Conservation (phyloP, 2,797 vertebrate species). For the Erpetoichthys calabaricus region DNA sequence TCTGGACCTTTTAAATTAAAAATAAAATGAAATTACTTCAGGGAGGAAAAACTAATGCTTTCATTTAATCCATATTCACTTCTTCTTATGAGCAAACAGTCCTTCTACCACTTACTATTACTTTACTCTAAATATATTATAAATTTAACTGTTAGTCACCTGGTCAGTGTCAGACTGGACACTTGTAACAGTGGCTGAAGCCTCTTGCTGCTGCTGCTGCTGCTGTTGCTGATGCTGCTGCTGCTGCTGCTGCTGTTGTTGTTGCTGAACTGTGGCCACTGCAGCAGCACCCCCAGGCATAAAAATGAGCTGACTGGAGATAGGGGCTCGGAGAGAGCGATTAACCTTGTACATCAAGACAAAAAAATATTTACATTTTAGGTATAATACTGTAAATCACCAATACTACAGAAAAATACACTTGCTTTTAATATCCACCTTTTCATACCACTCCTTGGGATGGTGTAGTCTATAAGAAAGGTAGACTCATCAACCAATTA, state of each 20-base stretch:
- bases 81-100: too few species aligned
- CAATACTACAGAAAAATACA: conserved; percentile 18
- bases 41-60: too few species aligned
- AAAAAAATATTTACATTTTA: too few species aligned
- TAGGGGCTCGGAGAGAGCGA: conserved; percentile 65
- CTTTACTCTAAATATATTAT: too few species aligned
- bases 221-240: conserved; percentile 27
- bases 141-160: conserved; percentile 36
- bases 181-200: conserved; percentile 46
- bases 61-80: too few species aligned
- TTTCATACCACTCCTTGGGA: conserved; percentile 2
- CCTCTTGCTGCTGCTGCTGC: conserved; percentile 47
- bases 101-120: too few species aligned
- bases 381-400: conserved; percentile 14
- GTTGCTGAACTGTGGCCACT: conserved; percentile 62
- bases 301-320: conserved; percentile 89
- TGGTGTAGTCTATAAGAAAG: too few species aligned
- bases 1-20: conserved; percentile 67
- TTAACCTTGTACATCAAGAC: conserved; percentile 40
- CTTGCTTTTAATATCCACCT: conserved; percentile 19
- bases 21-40: conserved; percentile 13
- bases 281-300: conserved; percentile 92
- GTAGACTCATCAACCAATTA: too few species aligned
- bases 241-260: conserved; percentile 25
- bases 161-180: conserved; percentile 81